phyloP scores from a whole-genome alignment of 2,113 vertebrate species.

The Vulpes lagopus region DNA sequence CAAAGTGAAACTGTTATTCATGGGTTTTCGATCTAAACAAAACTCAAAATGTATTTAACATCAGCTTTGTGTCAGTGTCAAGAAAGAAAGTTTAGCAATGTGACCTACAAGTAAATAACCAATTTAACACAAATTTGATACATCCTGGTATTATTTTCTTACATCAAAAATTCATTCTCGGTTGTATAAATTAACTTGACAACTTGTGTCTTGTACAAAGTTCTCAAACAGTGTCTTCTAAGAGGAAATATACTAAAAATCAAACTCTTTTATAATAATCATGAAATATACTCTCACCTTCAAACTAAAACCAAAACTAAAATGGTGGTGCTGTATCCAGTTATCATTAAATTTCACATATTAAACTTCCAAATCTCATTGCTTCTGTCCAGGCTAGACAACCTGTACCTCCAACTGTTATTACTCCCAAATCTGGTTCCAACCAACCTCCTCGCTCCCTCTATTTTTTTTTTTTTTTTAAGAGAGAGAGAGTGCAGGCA shows the following conservation, averaged over 20 bases:
- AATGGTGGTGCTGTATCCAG: neutral
- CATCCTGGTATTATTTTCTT: neutral
- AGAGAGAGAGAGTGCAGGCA: neutral
- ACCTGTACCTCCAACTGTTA: neutral
- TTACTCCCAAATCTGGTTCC: neutral
- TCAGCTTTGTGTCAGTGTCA: neutral
- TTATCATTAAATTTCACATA: slow-evolving; percentile 9
- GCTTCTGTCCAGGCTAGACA: neutral
- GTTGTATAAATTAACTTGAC: neutral
- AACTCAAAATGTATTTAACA: slow-evolving; percentile 20
- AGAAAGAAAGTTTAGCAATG: neutral
- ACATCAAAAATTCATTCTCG: neutral
- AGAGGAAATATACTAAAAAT: slow-evolving; percentile 16
- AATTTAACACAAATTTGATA: neutral
- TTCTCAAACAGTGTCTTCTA: slow-evolving; percentile 38
- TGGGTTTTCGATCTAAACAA: neutral
- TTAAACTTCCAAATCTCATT: neutral
- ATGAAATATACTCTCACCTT: neutral
- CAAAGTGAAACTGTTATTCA: neutral
- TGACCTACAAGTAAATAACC: neutral
- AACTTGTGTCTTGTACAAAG: neutral
- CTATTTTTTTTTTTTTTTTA: neutral
- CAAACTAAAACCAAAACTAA: slow-evolving; percentile 38
- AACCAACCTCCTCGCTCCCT: neutral
- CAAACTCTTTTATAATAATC: neutral